Conservation (phyloP, 2,888 invertebrate species). For the Chirona hameri region DNA sequence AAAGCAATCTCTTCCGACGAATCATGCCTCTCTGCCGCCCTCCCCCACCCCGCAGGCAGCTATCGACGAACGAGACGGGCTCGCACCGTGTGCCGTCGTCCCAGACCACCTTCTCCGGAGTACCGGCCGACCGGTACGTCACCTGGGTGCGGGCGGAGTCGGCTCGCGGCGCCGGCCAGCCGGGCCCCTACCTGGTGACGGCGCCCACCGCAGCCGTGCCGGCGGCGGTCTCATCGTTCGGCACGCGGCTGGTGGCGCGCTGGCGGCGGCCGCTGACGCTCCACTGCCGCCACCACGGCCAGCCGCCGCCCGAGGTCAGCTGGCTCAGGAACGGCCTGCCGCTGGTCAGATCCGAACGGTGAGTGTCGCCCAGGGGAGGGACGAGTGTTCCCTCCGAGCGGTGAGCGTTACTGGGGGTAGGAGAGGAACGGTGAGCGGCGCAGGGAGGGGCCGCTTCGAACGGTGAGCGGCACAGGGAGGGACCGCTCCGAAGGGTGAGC, state of each 20-base stretch:
- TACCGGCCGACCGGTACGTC: slow-evolving; percentile 36
- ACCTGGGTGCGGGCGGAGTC: slow-evolving; percentile 37
- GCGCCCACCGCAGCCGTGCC: slow-evolving; percentile 50
- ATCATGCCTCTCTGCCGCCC: background rate
- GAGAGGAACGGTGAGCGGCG: no score
- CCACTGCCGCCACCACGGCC: slow-evolving; percentile 37
- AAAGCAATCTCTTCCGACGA: no score
- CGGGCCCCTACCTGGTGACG: slow-evolving; percentile 33
- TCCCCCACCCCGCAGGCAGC: background rate
- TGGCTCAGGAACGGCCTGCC: slow-evolving; percentile 36
- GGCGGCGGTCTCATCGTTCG: slow-evolving; percentile 67
- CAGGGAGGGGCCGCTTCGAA: no score
- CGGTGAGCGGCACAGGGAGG: no score
- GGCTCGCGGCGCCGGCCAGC: slow-evolving; percentile 36
- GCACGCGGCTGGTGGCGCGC: slow-evolving; percentile 61
- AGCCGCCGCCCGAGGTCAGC: slow-evolving; percentile 34
- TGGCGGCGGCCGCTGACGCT: slow-evolving; percentile 52
- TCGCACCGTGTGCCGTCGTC: background rate
- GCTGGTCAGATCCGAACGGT: background rate
- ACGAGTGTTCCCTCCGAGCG: no score
- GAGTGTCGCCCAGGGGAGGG: background rate
- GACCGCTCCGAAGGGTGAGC: no score
- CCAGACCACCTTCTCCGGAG: slow-evolving; percentile 31
- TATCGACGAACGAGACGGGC: background rate
- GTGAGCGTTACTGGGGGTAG: no score